Base-by-base conservation (phyloP, 2,797 vertebrate species). In the Distichodus sexfasciatus region DNA sequence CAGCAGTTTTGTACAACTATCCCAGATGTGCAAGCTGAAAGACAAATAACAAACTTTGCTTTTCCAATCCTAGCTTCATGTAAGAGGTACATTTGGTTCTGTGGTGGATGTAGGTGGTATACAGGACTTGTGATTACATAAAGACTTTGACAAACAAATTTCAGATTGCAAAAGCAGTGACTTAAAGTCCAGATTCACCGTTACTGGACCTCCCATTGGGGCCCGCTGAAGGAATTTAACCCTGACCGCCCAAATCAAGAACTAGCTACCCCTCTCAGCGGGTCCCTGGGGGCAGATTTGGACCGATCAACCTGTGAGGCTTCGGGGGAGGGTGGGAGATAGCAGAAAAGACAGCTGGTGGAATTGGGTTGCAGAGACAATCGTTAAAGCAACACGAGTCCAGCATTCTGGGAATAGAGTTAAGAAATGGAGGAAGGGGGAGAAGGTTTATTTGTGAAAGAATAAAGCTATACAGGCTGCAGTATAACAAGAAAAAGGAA, bases 1-100 rank as follows among this genome's bases (percentile, higher is more conserved):
- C n/a, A n/a, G n/a, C n/a, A 46, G 76, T 7, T 23, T 23, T 47
- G 9, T 50, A 77, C 83, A 85, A 74, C 78, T 29, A 1, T 63
- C 78, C 79, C 82, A 83, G 82, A 84, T 82, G 82, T 82, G 50
- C 38, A 17, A 9, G 7, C 63, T 33, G 11, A 1, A 55, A 46
- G 46, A 55, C 54, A 15, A 36, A 35, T 54, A 21, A 40, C n/a
- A n/a, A n/a, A n/a, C n/a, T n/a, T n/a, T n/a, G n/a, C n/a, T n/a
- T n/a, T n/a, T n/a, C n/a, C n/a, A n/a, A n/a, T n/a, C n/a, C n/a
- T n/a, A n/a, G n/a, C n/a, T n/a, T n/a, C n/a, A n/a, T n/a, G n/a
- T n/a, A n/a, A n/a, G n/a, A n/a, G n/a, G n/a, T n/a, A n/a, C n/a
- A n/a, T n/a, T n/a, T n/a, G n/a, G n/a, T n/a, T n/a, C n/a, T n/a